A percentile compares a stretch with the other conserved stretches of the same genome.
These are phyloP conservation scores for Crenichthys baileyi DNA, from an alignment of 2,797 vertebrate species.

Conservation along the genomic window DNA sequence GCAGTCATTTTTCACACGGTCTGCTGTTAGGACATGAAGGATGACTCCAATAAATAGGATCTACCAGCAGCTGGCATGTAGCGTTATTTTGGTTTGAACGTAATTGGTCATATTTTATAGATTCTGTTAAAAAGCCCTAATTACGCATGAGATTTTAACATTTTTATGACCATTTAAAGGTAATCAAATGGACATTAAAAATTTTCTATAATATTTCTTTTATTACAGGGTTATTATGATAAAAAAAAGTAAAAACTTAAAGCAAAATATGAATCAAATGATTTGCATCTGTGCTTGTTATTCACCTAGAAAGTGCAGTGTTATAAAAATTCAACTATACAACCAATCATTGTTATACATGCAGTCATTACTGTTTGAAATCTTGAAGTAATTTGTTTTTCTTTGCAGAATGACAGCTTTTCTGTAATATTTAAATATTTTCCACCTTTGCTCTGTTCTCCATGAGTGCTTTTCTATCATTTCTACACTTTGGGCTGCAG, in stretches of 20 bases:
- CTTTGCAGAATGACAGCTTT: neutral
- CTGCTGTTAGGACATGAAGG: neutral
- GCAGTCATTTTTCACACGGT: neutral
- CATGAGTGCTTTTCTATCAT: neutral
- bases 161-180: neutral
- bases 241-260: neutral
- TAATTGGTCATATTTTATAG: neutral
- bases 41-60: neutral
- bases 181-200: too few species aligned
- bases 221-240: too few species aligned
- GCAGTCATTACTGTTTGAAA: neutral
- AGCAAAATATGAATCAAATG: neutral
- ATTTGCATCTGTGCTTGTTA: neutral
- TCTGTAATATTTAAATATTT: neutral
- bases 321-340: neutral
- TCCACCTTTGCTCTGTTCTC: too few species aligned
- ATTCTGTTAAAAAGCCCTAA: neutral
- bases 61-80: neutral
- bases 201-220: too few species aligned
- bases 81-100: neutral
- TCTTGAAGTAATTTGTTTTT: neutral
- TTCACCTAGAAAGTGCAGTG: neutral
- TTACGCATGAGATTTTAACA: neutral
- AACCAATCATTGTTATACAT: neutral
- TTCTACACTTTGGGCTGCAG: constrained; percentile 34